These are phyloP conservation scores for Laspeyria flexula DNA, from an alignment of 2,888 invertebrate species.

Conservation along the genomic window DNA sequence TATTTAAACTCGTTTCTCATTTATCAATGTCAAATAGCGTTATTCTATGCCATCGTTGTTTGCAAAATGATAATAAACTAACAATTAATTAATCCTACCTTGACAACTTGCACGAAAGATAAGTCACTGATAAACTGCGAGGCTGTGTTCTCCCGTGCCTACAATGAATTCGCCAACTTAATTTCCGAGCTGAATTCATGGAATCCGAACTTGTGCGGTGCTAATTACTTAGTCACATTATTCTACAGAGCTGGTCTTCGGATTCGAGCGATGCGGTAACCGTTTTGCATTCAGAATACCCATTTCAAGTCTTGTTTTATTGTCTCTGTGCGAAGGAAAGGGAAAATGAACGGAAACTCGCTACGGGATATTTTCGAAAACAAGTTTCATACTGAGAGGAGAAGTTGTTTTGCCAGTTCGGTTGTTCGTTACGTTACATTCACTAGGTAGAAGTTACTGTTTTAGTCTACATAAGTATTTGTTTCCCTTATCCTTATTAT, in stretches of 20 bases:
- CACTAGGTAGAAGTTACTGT: not conserved
- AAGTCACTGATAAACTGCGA: slow-evolving; percentile 7
- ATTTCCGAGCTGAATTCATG: slow-evolving; percentile 23
- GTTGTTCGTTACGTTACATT: not conserved
- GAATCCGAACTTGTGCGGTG: slow-evolving; percentile 26
- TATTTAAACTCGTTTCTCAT: not conserved
- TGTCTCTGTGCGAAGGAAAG: slow-evolving; percentile 41
- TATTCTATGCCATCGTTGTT: not conserved
- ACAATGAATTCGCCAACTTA: slow-evolving; percentile 22
- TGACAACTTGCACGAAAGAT: slow-evolving; percentile 1
- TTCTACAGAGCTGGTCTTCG: slow-evolving; percentile 27
- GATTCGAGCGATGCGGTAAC: slow-evolving; percentile 26
- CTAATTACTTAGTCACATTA: slow-evolving; percentile 45
- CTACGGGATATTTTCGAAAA: slow-evolving; percentile 29
- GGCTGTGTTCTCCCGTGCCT: slow-evolving; percentile 9
- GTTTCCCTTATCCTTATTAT: not conserved
- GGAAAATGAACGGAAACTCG: slow-evolving; percentile 31
- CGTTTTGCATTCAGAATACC: slow-evolving; percentile 42
- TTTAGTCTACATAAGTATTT: not conserved
- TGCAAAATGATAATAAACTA: not conserved
- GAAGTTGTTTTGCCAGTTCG: slow-evolving; percentile 6
- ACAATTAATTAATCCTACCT: slow-evolving; percentile 1
- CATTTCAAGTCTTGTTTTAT: slow-evolving; percentile 42
- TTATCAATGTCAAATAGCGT: not conserved
- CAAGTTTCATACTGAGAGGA: slow-evolving; percentile 19